Base-by-base conservation (phyloP, 2,797 vertebrate species). In the Molossus alvarezi region DNA sequence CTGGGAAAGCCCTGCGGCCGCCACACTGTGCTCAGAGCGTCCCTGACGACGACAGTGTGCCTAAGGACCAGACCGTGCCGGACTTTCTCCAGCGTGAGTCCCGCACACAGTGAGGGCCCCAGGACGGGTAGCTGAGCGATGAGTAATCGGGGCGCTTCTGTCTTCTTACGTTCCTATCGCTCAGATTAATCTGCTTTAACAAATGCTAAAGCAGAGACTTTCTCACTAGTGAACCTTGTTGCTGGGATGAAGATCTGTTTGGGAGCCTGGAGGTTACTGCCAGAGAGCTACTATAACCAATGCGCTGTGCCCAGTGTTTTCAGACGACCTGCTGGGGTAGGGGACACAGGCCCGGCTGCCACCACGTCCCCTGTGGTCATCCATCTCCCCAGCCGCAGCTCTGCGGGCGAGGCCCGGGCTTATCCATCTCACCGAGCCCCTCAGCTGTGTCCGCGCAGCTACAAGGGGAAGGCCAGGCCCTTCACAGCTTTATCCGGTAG, bases 101-200 rank as follows among this genome's bases (percentile, higher is more conserved):
- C 85, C 76, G 89, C 11, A 9, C 5, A 9, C 3, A 2, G 41
- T 3, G 20, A 86, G 89, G 7, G 48, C 45, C 37, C 65, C 20
- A 1, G 0, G 37, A 75, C 20, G 41, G 60, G 27, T 53, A 25
- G 79, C n/a, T 5, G 23, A 57, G 57, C 5, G 29, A 55, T 0
- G 37, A 75, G 81, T 9, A n/a, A 95, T 5, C 15, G 80, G 60
- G 72, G 33, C 14, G 71, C 57, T 64, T 89, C 87, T 79, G 58
- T 73, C 81, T 95, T 79, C 57, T 48, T 62, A n/a, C 62, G 86
- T 93, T 73, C 77, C 94, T 82, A 53, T 88, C 77, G 17, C 45
- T 71, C 81, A 23, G 87, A 88, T 69, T 51, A 82, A 82, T 80
- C 73, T 73, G 73, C 75, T 86, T 85, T 65, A 95, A 93, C 85